Conservation (phyloP, 1,140 invertebrate genomes). For the Danaus melanippus region DNA sequence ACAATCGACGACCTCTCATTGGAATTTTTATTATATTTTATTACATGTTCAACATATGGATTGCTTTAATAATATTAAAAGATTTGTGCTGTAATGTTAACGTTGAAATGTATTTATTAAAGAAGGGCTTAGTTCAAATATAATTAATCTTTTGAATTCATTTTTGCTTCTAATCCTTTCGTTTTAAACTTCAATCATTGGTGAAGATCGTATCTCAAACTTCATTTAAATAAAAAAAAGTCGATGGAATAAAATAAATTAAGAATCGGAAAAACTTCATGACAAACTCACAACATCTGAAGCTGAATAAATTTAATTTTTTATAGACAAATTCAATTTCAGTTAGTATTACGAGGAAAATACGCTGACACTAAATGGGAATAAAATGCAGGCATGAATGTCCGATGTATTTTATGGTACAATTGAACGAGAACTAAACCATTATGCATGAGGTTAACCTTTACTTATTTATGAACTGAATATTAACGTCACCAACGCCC, state of each 20-base stretch:
- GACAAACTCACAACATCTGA: background rate
- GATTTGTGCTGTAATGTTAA: background rate
- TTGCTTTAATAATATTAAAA: background rate
- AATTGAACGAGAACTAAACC: slow-evolving; percentile 17
- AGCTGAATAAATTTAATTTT: too few relatives aligned
- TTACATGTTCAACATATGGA: background rate
- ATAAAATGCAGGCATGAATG: slow-evolving; percentile 11
- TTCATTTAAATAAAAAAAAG: too few relatives aligned
- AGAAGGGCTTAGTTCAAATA: background rate
- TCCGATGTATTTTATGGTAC: slow-evolving; percentile 13
- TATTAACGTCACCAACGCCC: slow-evolving; percentile 18
- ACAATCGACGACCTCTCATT: slow-evolving; percentile 42
- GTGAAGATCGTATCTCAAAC: too few relatives aligned
- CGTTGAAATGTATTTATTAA: background rate
- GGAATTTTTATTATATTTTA: slow-evolving; percentile 20
- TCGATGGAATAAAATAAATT: too few relatives aligned
- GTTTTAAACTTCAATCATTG: too few relatives aligned
- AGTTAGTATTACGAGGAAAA: slow-evolving; percentile 7
- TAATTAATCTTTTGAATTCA: too few relatives aligned
- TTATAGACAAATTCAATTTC: background rate
- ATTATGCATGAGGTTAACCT: slow-evolving; percentile 15
- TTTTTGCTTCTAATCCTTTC: too few relatives aligned
- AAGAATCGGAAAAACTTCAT: background rate
- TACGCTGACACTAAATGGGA: slow-evolving; percentile 5
- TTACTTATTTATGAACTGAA: slow-evolving; percentile 20